These are phyloP conservation scores for Rhincodon typus DNA, from an alignment of 2,797 vertebrate species.

Conservation along the genomic window DNA sequence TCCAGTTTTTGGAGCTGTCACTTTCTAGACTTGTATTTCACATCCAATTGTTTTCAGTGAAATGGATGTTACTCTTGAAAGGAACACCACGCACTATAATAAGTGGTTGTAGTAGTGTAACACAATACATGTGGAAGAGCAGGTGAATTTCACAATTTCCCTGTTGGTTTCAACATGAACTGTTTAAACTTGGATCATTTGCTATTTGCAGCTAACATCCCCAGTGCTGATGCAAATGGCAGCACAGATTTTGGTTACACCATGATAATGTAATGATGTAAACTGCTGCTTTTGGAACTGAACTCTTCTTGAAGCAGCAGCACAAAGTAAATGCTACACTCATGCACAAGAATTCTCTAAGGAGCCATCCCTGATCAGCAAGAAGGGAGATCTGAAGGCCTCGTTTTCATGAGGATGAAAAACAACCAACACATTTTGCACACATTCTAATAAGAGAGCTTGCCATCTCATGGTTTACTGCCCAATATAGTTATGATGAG, in stretches of 20 bases:
- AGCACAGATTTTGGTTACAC: not conserved
- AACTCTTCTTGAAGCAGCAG: not conserved
- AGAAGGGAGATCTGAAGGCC: not conserved
- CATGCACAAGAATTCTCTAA: not conserved
- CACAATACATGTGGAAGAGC: not conserved
- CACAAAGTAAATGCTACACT: not conserved
- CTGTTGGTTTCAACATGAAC: not conserved
- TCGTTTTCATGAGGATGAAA: not conserved
- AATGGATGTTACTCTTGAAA: not conserved
- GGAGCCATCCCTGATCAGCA: not conserved
- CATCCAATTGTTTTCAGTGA: conserved; percentile 1
- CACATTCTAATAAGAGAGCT: not conserved
- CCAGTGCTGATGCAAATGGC: not conserved
- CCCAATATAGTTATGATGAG: not conserved
- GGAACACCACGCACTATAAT: not conserved
- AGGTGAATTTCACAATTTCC: not conserved
- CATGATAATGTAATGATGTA: not conserved
- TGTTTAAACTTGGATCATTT: not conserved
- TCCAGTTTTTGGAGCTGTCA: not conserved
- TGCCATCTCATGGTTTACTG: not conserved
- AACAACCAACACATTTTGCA: not conserved
- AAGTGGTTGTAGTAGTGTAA: not conserved
- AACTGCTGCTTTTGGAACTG: not conserved
- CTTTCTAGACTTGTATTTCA: conserved; percentile 15
- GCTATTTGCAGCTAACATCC: not conserved